Conservation (phyloP, 2,113 vertebrate genomes). For the Haemorhous mexicanus region DNA sequence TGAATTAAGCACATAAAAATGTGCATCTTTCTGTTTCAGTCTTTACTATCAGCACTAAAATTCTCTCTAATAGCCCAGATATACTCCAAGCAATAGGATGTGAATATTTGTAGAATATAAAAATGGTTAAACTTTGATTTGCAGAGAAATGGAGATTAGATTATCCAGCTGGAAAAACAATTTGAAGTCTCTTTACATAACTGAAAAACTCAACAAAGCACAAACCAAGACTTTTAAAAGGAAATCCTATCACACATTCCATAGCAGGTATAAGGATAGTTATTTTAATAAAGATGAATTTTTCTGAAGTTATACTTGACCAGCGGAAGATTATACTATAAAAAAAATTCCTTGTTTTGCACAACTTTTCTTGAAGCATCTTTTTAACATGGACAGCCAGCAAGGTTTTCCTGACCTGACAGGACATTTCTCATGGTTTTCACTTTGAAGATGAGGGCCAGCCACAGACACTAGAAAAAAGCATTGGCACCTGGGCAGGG, state of each 20-base stretch:
- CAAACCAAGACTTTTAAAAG: background rate
- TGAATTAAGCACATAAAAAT: constrained; percentile 45
- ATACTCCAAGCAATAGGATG: background rate
- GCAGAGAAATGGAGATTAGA: background rate
- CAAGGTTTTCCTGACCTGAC: background rate
- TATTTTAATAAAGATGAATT: background rate
- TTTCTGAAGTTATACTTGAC: background rate
- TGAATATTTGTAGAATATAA: background rate
- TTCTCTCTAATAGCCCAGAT: background rate
- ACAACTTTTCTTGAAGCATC: background rate
- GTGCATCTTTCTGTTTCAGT: background rate
- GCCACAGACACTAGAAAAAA: background rate
- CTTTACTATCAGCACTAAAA: constrained; percentile 36
- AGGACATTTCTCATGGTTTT: background rate
- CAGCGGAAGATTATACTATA: background rate
- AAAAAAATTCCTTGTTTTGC: background rate
- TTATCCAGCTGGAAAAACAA: background rate
- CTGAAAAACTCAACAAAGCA: background rate
- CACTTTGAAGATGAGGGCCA: background rate
- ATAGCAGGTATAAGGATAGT: background rate
- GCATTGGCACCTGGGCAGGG: background rate
- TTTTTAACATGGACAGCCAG: background rate
- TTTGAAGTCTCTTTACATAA: background rate
- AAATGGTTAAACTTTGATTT: background rate
- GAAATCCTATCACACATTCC: background rate